Evolutionary conservation across 2,797 vertebrate species (phyloP).

Genomic region (Astyanax mexicanus): DNA sequence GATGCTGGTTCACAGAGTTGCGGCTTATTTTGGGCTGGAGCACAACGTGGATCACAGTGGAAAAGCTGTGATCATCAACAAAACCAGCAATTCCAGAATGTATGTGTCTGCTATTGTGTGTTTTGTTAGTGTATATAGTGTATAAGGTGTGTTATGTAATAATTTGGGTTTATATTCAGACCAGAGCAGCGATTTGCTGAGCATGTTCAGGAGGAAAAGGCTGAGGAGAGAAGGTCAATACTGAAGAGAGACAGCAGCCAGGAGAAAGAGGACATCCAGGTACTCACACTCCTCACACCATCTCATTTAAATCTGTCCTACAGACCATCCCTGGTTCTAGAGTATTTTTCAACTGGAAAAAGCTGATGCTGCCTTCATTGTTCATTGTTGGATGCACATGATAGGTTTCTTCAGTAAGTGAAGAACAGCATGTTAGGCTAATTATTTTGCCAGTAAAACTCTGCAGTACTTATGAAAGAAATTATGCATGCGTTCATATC

Average conservation of each 20-base stretch:
- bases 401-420: no score
- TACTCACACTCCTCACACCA: constrained; percentile 5
- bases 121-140: constrained; percentile 18
- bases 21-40: constrained; percentile 96
- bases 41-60: constrained; percentile 98
- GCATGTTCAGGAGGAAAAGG: constrained; percentile 91
- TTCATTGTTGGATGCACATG: no score
- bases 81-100: constrained; percentile 92
- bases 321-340: no score
- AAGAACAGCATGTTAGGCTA: no score
- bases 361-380: no score
- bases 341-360: no score
- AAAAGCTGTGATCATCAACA: constrained; percentile 96
- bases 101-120: constrained; percentile 16
- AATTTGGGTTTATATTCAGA: constrained; percentile 76
- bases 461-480: no score
- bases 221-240: constrained; percentile 92
- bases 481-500: no score
- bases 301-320: no score
- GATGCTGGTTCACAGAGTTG: constrained; percentile 95
- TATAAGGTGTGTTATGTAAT: background rate
- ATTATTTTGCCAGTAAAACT: no score
- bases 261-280: constrained; percentile 85
- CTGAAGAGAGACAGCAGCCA: constrained; percentile 95
- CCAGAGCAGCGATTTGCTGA: constrained; percentile 93